Evolutionary conservation across 2,113 vertebrate species (phyloP).

Genomic region (Equus quagga): DNA sequence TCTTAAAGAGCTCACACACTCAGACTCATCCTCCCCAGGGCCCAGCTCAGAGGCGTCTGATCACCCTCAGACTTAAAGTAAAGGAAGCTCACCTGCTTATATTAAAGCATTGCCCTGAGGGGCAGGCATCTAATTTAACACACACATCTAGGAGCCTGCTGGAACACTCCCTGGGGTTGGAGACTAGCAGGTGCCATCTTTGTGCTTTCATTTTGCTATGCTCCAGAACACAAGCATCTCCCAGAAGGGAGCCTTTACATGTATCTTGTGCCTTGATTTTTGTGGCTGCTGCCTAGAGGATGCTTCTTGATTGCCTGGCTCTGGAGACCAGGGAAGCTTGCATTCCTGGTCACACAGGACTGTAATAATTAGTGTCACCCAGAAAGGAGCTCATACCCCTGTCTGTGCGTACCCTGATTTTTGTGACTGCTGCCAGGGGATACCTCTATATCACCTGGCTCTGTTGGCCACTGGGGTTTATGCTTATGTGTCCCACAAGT

Average conservation of each 20-base stretch:
- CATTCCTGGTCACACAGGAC: neutral
- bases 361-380: neutral
- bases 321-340: neutral
- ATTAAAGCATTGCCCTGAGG: neutral
- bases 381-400: neutral
- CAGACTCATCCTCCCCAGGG: neutral
- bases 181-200: neutral
- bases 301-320: neutral
- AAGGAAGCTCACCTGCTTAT: neutral
- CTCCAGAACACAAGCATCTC: neutral
- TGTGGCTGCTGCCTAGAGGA: neutral
- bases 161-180: neutral
- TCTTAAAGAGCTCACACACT: neutral
- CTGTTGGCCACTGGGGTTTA: neutral
- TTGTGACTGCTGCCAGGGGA: neutral
- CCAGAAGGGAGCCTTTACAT: neutral
- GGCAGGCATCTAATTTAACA: neutral
- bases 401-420: neutral
- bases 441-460: neutral
- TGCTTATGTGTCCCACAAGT: neutral
- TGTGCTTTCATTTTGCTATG: neutral
- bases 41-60: neutral
- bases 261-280: neutral
- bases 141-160: neutral
- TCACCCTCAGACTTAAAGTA: neutral